Percentiles rank a stretch among this genome's conserved stretches.
Conservation (phyloP, 2,888 invertebrate genomes). For the Bombylius discolor region DNA sequence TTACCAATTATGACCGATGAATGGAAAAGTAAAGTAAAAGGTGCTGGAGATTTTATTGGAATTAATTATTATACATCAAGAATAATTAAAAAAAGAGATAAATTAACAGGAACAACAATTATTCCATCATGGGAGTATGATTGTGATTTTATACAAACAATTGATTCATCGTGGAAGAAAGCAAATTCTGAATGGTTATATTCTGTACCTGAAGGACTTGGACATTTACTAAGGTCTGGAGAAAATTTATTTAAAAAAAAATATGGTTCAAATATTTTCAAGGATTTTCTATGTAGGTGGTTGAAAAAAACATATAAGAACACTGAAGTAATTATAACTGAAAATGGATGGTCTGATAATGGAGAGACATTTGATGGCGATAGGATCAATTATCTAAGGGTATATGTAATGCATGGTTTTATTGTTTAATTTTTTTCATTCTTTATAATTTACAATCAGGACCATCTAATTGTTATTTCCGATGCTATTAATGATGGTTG, state of each 20-base stretch:
- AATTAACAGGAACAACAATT: slow-evolving; percentile 21
- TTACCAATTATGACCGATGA: slow-evolving; percentile 15
- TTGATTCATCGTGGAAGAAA: slow-evolving; percentile 22
- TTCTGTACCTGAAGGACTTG: slow-evolving; percentile 25
- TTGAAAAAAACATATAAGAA: slow-evolving; percentile 43
- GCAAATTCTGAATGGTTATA: slow-evolving; percentile 25
- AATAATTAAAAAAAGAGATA: slow-evolving; percentile 15
- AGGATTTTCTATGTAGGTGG: slow-evolving; percentile 27
- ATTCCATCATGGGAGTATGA: slow-evolving; percentile 43
- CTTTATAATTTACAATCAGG: slow-evolving; percentile 10
- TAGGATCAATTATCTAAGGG: slow-evolving; percentile 26
- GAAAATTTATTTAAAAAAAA: not conserved
- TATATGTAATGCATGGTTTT: slow-evolving; percentile 11
- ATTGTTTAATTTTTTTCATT: not conserved
- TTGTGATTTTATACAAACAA: slow-evolving; percentile 15
- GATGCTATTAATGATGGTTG: slow-evolving; percentile 24
- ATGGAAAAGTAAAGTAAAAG: slow-evolving; percentile 18
- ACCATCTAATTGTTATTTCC: slow-evolving; percentile 22
- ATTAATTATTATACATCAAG: slow-evolving; percentile 26
- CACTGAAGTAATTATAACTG: slow-evolving; percentile 43
- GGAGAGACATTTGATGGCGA: slow-evolving; percentile 30
- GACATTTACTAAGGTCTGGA: slow-evolving; percentile 14
- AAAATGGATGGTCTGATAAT: slow-evolving; percentile 45
- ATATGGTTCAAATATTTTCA: no score
- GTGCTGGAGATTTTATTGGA: slow-evolving; percentile 25